These are phyloP conservation scores for Desmophyllum pertusum DNA, from an alignment of 92 coral and sea anemone genomes.

Conservation along the genomic window DNA sequence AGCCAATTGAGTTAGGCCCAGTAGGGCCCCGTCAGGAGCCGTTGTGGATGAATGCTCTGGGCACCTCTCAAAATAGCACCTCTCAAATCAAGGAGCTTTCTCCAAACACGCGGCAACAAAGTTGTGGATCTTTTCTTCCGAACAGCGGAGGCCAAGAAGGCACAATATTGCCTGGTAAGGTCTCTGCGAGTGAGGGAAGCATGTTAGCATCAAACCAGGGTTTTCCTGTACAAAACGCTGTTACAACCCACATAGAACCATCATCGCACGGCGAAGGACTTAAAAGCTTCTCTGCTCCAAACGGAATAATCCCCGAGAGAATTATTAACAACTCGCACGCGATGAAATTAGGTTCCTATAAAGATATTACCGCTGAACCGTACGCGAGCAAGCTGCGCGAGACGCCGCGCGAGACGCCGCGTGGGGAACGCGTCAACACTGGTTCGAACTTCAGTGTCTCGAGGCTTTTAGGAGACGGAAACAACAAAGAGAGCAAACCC, in stretches of 20 bases:
- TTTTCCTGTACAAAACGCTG: background rate
- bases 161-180: background rate
- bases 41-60: background rate
- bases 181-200: background rate
- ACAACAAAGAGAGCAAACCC: constrained; percentile 31
- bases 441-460: constrained; percentile 80
- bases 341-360: background rate
- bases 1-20: background rate
- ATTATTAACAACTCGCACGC: background rate
- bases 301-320: constrained; percentile 34
- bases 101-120: constrained; percentile 14
- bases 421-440: constrained; percentile 20
- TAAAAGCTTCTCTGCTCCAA: background rate
- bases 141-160: background rate
- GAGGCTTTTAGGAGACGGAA: constrained; percentile 74
- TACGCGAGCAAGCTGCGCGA: constrained; percentile 12
- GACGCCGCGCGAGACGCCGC: no score
- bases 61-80: background rate
- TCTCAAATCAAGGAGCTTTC: background rate
- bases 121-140: constrained; percentile 3
- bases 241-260: background rate
- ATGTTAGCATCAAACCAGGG: background rate
- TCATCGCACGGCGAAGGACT: constrained; percentile 16
- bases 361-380: constrained; percentile 1
- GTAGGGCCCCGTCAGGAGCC: constrained; percentile 12